A percentile compares a stretch with the other conserved stretches of the same genome.
phyloP scores from a whole-genome alignment of 2,888 invertebrate species.

The Homarus gammarus region DNA sequence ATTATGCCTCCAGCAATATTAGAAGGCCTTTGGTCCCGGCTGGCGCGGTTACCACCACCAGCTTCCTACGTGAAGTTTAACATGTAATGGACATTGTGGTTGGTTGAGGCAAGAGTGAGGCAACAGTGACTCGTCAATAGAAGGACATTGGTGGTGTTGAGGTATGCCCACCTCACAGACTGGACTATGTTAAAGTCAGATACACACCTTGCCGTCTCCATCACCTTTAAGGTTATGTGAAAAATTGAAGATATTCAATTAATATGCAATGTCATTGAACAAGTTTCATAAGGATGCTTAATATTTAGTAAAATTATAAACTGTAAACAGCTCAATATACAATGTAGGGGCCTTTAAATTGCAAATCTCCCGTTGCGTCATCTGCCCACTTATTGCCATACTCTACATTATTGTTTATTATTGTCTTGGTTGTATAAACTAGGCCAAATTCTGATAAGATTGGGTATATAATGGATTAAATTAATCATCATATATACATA shows the following conservation, averaged over 20 bases:
- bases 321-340: background rate
- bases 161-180: background rate
- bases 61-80: background rate
- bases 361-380: background rate
- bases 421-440: background rate
- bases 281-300: background rate
- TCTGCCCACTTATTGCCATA: background rate
- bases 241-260: too few species aligned
- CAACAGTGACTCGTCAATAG: background rate
- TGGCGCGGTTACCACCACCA: background rate
- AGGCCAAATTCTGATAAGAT: background rate
- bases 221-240: too few species aligned
- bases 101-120: background rate
- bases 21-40: background rate
- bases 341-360: background rate
- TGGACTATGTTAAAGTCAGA: too few species aligned
- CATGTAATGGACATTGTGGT: background rate
- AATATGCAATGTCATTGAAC: background rate
- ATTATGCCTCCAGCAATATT: too few species aligned
- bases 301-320: too few species aligned
- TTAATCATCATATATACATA: background rate
- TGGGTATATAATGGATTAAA: background rate
- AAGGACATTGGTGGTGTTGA: background rate
- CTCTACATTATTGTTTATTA: background rate
- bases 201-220: too few species aligned